A percentile compares a stretch with the other conserved stretches of the same genome.
Evolutionary conservation across 2,797 vertebrate species (phyloP).

Genomic region (Cryptoprocta ferox): DNA sequence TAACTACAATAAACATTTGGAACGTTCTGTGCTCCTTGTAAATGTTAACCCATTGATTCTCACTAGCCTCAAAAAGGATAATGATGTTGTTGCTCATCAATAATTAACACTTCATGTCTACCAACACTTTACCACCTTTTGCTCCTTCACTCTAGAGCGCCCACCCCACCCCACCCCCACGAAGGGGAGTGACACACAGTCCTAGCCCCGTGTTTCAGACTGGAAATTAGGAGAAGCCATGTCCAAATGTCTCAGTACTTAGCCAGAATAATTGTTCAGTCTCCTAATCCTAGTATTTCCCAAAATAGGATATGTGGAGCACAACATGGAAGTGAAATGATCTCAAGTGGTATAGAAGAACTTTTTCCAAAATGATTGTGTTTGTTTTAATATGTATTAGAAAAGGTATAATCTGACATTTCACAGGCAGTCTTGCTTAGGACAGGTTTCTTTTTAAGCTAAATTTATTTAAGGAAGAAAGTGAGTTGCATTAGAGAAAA

Average conservation of each 20-base stretch:
- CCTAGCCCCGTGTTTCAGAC: not conserved
- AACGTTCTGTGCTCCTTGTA: not conserved
- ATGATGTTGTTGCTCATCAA: not conserved
- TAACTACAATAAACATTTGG: not conserved
- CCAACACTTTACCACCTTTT: not conserved
- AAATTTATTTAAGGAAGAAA: slow-evolving; percentile 17
- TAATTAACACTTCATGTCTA: not conserved
- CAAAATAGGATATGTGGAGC: not conserved
- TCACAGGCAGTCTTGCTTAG: not conserved
- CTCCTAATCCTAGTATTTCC: slow-evolving; percentile 1
- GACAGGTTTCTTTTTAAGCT: not conserved
- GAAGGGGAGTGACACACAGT: not conserved
- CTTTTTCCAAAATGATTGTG: not conserved
- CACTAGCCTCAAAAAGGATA: not conserved
- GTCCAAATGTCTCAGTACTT: not conserved
- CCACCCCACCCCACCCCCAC: no score
- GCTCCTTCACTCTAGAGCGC: not conserved
- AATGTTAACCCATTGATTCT: not conserved
- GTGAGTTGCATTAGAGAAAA: not conserved
- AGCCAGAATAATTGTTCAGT: not conserved
- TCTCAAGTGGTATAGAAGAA: not conserved
- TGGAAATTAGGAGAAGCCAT: not conserved
- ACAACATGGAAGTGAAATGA: not conserved
- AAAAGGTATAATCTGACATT: not conserved
- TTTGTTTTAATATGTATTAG: slow-evolving; percentile 8